Base-by-base conservation (phyloP, 2,113 vertebrate species). In the Protobothrops flavoviridis region DNA sequence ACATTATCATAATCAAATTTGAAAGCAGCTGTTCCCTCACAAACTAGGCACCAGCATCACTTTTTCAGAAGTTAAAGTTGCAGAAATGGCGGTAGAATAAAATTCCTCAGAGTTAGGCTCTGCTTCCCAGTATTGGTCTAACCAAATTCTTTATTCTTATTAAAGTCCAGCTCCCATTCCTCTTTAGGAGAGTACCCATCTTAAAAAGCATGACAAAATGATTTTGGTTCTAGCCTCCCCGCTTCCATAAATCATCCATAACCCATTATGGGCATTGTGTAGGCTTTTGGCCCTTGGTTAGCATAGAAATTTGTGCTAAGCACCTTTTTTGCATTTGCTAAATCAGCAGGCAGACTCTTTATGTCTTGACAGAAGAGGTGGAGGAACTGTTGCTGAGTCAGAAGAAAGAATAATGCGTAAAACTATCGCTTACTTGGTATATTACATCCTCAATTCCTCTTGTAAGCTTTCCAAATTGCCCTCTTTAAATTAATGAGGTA, bases 401-500 rank as follows among this genome's bases (percentile, higher is more conserved):
- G 24, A 87, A 91, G 57, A 85, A 91, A 48, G 56, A 81, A 88
- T 74, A 57, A 7, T 23, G 39, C 1, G 20, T 8, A 53, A 93
- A 89, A 64, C 56, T 85, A 85, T 64, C 5, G 15, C 21, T 0
- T 3, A 90, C 21, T 61, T 87, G 88, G 15, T 13, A 6, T 12
- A 87, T 26, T 45, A 74, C 17, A 81, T 85, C 90, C 53, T 15
- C 0, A 89, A 23, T 50, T 26, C 24, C 11, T 24, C 13, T 87
- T 55, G 89, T 85, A 61, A 53, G 33, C 50, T 87, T 95, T 94
- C 90, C 50, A 55, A 56, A 81, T 50, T 48, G 85, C 74, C 90
- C 88, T 91, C 94, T 45, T 91, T 91, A 91, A 92, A 93, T 91
- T 2, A 89, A 52, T 92, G n/a, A 45, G 55, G 85, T 92, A 69